phyloP scores from a whole-genome alignment of 64 coral and sea anemone genomes.

The Montipora foliosa region DNA sequence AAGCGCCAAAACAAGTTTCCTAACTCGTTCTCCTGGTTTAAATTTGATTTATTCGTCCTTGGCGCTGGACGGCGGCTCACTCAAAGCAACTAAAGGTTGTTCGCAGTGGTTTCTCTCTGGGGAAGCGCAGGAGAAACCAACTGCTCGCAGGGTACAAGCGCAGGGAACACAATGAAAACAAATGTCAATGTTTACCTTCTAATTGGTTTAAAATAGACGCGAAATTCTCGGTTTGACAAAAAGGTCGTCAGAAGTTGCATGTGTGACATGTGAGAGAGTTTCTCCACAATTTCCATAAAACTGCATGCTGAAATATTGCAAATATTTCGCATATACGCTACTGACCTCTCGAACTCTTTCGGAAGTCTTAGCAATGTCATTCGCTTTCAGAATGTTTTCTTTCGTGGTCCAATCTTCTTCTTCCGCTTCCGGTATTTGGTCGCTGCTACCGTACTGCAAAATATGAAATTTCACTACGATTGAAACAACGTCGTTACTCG shows the following conservation, averaged over 20 bases:
- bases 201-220: too few species aligned
- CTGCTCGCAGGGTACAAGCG: too few species aligned
- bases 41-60: too few species aligned
- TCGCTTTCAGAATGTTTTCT: not conserved
- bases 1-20: too few species aligned
- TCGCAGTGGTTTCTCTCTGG: too few species aligned
- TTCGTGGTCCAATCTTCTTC: not conserved
- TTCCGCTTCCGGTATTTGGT: not conserved
- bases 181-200: too few species aligned
- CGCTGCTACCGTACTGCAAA: not conserved
- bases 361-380: conserved; percentile 25
- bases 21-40: too few species aligned
- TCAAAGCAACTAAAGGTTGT: too few species aligned
- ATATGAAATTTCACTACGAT: not conserved
- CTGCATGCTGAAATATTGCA: not conserved
- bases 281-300: not conserved
- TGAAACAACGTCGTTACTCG: not conserved
- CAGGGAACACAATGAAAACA: too few species aligned
- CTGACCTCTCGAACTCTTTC: conserved; percentile 60
- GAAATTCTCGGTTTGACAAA: not conserved
- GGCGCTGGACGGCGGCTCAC: too few species aligned
- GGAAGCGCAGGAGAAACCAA: too few species aligned
- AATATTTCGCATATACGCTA: too few species aligned
- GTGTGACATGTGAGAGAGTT: not conserved
- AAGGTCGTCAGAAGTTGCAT: not conserved